phyloP scores from a whole-genome alignment of 1,140 invertebrate species.

The Zaprionus gabonicus region DNA sequence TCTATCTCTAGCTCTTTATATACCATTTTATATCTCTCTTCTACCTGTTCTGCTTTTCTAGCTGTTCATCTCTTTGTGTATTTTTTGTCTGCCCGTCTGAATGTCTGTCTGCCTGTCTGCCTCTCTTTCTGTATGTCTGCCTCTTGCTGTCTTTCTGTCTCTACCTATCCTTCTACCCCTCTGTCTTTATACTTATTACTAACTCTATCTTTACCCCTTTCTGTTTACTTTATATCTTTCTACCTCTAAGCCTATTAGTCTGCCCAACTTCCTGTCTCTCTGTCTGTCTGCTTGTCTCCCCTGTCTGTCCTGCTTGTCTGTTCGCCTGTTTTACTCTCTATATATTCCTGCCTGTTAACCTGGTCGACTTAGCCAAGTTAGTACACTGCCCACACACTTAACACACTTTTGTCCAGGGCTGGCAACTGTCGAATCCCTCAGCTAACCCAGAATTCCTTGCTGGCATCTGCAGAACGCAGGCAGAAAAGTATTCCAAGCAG shows the following conservation, averaged over 20 bases:
- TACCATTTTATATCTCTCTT: too few species aligned
- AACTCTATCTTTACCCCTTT: not conserved
- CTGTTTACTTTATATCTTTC: not conserved
- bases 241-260: not conserved
- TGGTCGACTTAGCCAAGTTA: too few species aligned
- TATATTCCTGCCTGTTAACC: not conserved
- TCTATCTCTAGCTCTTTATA: too few species aligned
- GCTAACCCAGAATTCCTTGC: not conserved
- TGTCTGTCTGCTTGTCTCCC: not conserved
- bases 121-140: too few species aligned
- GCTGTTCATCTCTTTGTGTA: too few species aligned
- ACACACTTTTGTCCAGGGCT: constrained; percentile 39
- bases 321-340: not conserved
- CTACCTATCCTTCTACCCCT: too few species aligned
- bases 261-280: not conserved
- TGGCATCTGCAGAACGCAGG: not conserved
- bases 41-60: too few species aligned
- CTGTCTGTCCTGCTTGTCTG: constrained; percentile 2
- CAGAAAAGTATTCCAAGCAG: not conserved
- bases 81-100: too few species aligned
- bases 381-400: constrained; percentile 32
- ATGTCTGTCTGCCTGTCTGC: too few species aligned
- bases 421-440: not conserved
- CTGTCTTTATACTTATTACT: too few species aligned
- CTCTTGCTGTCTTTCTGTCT: too few species aligned